Conservation (phyloP, 2,797 vertebrate genomes). For the Lophura swinhoii region DNA sequence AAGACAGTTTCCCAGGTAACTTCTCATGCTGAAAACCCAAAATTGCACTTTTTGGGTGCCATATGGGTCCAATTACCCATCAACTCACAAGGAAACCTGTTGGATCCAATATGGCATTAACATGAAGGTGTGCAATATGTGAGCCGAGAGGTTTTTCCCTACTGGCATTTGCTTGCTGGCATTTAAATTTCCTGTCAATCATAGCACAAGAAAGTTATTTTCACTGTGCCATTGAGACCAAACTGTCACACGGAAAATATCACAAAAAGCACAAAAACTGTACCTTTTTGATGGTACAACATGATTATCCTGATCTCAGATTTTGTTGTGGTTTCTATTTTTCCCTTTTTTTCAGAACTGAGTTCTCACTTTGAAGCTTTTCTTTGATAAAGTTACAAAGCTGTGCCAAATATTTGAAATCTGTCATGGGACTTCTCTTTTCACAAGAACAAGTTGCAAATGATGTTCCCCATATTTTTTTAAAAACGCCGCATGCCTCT, state of each 20-base stretch:
- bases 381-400: constrained; percentile 70
- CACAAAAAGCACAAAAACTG: constrained; percentile 42
- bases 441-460: constrained; percentile 37
- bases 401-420: constrained; percentile 55
- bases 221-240: constrained; percentile 26
- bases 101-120: neutral
- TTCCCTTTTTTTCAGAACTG: constrained; percentile 15
- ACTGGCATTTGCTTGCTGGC: constrained; percentile 49
- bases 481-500: constrained; percentile 26
- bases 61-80: constrained; percentile 37
- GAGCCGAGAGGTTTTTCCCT: constrained; percentile 38
- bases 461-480: constrained; percentile 35
- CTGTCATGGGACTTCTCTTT: constrained; percentile 61
- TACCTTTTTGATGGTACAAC: constrained; percentile 56
- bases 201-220: constrained; percentile 41
- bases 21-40: neutral
- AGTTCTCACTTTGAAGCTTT: constrained; percentile 43
- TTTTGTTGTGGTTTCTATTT: constrained; percentile 41
- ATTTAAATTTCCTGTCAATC: constrained; percentile 66
- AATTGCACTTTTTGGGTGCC: constrained; percentile 40
- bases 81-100: neutral
- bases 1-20: constrained; percentile 58
- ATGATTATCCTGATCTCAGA: constrained; percentile 48
- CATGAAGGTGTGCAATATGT: constrained; percentile 3
- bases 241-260: constrained; percentile 51